These are phyloP conservation scores for Heliconius nattereri DNA, from an alignment of 1,140 invertebrate genomes.

Conservation along the genomic window DNA sequence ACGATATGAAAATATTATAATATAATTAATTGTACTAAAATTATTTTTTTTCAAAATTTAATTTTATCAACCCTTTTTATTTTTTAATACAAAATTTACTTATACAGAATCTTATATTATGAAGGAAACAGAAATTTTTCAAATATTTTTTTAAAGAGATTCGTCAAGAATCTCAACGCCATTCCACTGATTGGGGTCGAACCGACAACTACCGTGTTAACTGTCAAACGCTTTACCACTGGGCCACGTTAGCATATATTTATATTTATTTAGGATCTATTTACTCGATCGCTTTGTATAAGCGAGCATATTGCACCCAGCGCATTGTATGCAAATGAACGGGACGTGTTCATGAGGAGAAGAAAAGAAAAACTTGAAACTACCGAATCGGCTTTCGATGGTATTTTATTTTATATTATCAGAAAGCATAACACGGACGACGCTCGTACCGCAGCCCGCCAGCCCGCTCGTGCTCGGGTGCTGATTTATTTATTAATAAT, in stretches of 20 bases:
- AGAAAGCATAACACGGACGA: conserved; percentile 61
- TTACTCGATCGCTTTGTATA: conserved; percentile 51
- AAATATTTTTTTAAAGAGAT: no score
- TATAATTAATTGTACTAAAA: no score
- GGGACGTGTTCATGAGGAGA: conserved; percentile 62
- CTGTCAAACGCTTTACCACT: no score
- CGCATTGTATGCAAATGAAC: conserved; percentile 70
- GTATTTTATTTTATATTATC: conserved; percentile 67
- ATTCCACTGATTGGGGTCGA: no score
- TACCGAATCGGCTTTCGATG: conserved; percentile 51
- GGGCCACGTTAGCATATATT: background rate
- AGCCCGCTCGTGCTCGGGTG: background rate
- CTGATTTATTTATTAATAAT: conserved; percentile 15
- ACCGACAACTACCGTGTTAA: no score
- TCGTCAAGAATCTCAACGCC: no score
- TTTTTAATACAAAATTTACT: no score
- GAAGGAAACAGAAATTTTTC: no score
- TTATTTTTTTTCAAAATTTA: no score
- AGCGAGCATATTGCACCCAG: conserved; percentile 69
- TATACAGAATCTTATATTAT: no score
- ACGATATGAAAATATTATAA: no score
- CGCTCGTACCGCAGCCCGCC: background rate
- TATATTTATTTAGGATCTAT: conserved; percentile 31
- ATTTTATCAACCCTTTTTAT: no score
- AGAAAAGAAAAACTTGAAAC: conserved; percentile 49